Conservation (phyloP, 2,113 vertebrate species). For the Panthera leo region DNA sequence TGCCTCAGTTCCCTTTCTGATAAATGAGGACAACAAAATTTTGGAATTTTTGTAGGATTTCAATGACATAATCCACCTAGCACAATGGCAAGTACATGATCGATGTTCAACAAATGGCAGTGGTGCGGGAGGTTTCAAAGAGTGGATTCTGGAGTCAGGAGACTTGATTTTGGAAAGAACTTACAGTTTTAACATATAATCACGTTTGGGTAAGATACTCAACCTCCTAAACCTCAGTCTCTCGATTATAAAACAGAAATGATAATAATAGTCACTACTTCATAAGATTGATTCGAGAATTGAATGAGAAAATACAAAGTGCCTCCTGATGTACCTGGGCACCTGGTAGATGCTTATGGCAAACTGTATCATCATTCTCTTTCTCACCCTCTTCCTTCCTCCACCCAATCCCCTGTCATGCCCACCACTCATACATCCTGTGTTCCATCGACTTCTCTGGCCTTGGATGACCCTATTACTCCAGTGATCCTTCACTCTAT, state of each 20-base stretch:
- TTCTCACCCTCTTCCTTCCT: background rate
- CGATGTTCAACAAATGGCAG: background rate
- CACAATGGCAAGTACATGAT: background rate
- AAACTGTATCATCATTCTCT: background rate
- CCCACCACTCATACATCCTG: background rate
- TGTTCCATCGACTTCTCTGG: background rate
- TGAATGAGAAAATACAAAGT: background rate
- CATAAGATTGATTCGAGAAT: background rate
- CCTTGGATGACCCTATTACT: background rate
- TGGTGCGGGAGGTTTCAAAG: background rate
- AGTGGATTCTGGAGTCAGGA: background rate
- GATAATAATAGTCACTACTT: background rate
- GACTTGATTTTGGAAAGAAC: background rate
- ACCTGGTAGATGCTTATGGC: background rate
- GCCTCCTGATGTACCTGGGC: background rate
- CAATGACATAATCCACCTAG: background rate
- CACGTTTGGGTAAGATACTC: background rate
- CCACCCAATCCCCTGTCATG: background rate
- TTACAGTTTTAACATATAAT: background rate
- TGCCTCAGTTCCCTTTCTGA: background rate
- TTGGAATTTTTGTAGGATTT: background rate
- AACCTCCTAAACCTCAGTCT: background rate
- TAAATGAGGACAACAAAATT: background rate
- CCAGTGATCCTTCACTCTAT: background rate
- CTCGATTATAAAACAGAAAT: slow-evolving; percentile 23